Evolutionary conservation across 2,888 invertebrate species (phyloP).

Genomic region (Agrilus cyanescens): DNA sequence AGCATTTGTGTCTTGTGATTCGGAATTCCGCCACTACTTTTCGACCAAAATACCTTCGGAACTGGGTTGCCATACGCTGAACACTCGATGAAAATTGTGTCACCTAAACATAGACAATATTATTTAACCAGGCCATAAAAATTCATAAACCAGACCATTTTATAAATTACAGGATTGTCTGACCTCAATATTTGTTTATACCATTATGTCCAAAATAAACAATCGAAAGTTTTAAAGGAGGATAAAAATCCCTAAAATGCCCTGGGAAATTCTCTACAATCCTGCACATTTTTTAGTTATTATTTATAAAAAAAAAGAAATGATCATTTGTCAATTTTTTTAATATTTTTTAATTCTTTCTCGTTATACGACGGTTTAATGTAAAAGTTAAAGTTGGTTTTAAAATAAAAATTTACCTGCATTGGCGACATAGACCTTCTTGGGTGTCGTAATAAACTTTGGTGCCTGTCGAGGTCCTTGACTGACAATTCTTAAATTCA

Average conservation of each 20-base stretch:
- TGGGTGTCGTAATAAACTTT: conserved; percentile 26
- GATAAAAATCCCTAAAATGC: no score
- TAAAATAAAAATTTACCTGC: conserved; percentile 22
- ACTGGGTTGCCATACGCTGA: conserved; percentile 56
- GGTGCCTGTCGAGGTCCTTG: conserved; percentile 26
- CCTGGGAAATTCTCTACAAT: no score
- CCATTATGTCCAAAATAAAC: no score
- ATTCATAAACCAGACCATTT: not conserved
- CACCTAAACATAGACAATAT: conserved; percentile 34
- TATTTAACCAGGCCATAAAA: not conserved
- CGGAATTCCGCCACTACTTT: conserved; percentile 44
- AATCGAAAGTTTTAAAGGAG: no score
- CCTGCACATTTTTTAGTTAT: not conserved
- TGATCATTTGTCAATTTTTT: no score
- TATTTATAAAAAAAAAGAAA: not conserved
- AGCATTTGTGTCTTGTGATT: conserved; percentile 39
- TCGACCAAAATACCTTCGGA: conserved; percentile 54
- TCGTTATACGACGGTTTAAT: no score
- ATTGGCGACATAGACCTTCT: conserved; percentile 27
- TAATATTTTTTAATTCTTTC: no score
- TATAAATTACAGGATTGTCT: no score
- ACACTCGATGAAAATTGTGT: conserved; percentile 59
- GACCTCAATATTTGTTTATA: no score
- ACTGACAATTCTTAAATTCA: conserved; percentile 34
- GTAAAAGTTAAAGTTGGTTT: not conserved